Conservation (phyloP, 2,113 vertebrate species). For the Charadrius vociferus region DNA sequence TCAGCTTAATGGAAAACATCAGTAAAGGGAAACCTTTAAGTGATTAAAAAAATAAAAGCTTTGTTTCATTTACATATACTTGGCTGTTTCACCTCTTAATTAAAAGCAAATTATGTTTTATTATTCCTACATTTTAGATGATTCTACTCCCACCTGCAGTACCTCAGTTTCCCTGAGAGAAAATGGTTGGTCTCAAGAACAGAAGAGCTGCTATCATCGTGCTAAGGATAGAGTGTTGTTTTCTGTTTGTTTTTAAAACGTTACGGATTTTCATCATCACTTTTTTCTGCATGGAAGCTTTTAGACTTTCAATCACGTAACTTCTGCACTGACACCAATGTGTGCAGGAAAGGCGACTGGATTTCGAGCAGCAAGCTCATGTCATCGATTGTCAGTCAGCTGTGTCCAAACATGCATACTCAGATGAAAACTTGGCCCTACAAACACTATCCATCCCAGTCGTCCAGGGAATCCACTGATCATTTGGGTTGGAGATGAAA, state of each 20-base stretch:
- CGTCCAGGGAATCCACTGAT: not conserved
- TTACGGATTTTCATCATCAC: not conserved
- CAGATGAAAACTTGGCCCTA: not conserved
- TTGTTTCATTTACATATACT: not conserved
- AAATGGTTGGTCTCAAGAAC: not conserved
- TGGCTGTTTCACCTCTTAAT: not conserved
- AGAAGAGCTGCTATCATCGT: not conserved
- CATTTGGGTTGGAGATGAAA: not conserved
- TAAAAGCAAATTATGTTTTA: not conserved
- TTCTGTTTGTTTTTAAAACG: not conserved
- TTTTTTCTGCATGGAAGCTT: not conserved
- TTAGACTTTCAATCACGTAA: not conserved
- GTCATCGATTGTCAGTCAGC: not conserved
- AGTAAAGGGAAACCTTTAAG: not conserved
- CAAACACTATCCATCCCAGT: not conserved
- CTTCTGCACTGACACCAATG: not conserved
- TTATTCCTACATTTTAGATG: not conserved
- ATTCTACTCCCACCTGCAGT: not conserved
- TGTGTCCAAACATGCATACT: not conserved
- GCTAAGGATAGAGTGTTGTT: accelerated
- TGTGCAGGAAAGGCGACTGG: accelerated
- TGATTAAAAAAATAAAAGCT: not conserved
- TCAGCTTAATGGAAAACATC: not conserved
- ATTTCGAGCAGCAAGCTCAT: not conserved
- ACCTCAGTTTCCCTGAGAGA: not conserved